Evolutionary conservation across 2,797 vertebrate genomes (phyloP), one percentile per base, ranked within the genome.

Genomic region (Siniperca undulata): DNA sequence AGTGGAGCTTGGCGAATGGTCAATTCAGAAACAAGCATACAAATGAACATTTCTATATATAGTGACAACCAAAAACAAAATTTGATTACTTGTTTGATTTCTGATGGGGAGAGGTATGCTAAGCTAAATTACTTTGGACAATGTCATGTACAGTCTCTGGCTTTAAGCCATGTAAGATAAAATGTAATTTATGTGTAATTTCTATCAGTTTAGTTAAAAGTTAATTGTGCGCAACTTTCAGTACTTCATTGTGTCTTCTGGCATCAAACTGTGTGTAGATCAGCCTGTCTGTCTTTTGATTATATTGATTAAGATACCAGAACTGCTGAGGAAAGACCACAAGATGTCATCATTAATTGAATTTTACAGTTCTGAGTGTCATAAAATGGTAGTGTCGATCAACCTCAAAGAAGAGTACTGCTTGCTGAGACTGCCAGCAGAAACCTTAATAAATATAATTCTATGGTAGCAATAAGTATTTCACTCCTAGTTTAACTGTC

Each of bases 361-460:
- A 64, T 60, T 78, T 64, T 42, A 80, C 0, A 24, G 6, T n/a
- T 52, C 17, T 36, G 40, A 52, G 53, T 24, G 38, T 69, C 48
- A 74, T 60, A 36, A 70, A 66, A 62, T 48, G 22, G 53, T 53
- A 62, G 78, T 17, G 34, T 62, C 60, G 27, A 77, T 66, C 64
- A 64, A 50, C 19, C 34, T 68, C 38, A 69, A 44, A 79, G 44
- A 65, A 55, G 38, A 56, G 14, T 1, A 0, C 17, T 14, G 22
- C 46, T 69, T 20, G 11, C 24, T 30, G 13, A 72, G 22, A 61
- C 55, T 48, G 13, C 60, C 7, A 56, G 59, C 61, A 27, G 38
- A 65, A 59, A 60, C 36, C 24, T 48, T 30, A 13, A 53, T 65
- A 48, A 53, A 53, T n/a, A 53, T 24, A n/a, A 34, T 58, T 14